phyloP scores from a whole-genome alignment of 2,113 vertebrate genomes.

The Dolichallabes microphthalmus region DNA sequence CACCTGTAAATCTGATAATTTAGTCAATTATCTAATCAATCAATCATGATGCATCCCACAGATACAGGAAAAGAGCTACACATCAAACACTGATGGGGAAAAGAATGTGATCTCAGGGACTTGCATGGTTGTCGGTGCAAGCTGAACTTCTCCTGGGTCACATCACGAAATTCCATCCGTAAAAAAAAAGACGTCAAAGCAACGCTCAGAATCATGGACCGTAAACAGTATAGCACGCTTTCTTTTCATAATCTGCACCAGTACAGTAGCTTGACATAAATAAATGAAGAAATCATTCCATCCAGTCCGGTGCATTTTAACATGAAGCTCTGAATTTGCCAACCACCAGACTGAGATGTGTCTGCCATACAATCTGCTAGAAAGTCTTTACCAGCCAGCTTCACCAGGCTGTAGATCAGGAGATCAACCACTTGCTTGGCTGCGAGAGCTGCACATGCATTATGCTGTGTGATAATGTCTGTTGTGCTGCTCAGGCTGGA shows the following conservation, averaged over 20 bases:
- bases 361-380: not conserved
- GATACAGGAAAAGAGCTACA: not conserved
- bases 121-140: not conserved
- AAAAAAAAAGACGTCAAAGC: not conserved
- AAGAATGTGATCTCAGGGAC: not conserved
- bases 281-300: not conserved
- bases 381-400: not conserved
- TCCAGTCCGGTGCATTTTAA: not conserved
- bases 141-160: not conserved
- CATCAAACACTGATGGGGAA: not conserved
- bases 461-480: conserved; percentile 12
- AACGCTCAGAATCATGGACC: not conserved
- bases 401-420: not conserved
- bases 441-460: not conserved
- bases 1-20: not conserved
- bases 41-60: not conserved
- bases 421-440: conserved; percentile 14
- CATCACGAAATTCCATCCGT: not conserved
- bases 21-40: not conserved
- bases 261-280: not conserved
- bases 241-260: not conserved
- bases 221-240: not conserved
- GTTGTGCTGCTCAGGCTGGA: not conserved
- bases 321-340: not conserved
- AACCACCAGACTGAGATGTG: not conserved